A percentile compares a stretch with the other conserved stretches of the same genome.
Evolutionary conservation across 2,888 invertebrate genomes (phyloP).

Genomic region (Campoplex nolae): DNA sequence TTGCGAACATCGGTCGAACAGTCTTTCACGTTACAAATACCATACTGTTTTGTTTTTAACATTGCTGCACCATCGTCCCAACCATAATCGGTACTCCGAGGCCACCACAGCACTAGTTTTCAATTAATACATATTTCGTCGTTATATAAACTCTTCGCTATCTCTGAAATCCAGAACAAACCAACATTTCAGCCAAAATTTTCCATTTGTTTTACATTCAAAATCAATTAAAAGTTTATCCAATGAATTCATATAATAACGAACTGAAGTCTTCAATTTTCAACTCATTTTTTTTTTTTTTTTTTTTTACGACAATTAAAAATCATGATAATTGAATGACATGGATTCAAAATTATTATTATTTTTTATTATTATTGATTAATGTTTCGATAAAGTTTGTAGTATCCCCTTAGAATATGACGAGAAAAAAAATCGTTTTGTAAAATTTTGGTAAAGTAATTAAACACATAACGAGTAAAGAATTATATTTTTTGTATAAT

Average conservation of each 20-base stretch:
- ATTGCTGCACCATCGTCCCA: slow-evolving; percentile 34
- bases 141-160: not conserved
- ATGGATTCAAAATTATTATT: too few species aligned
- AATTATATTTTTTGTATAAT: not conserved
- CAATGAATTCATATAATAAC: not conserved
- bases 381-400: too few species aligned
- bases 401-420: too few species aligned
- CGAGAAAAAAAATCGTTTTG: not conserved
- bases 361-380: too few species aligned
- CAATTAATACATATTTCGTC: not conserved
- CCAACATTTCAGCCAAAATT: not conserved
- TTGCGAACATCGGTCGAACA: slow-evolving; percentile 14
- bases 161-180: not conserved
- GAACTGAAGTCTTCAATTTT: not conserved
- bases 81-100: slow-evolving; percentile 19
- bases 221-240: not conserved
- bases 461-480: not conserved
- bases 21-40: not conserved
- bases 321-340: not conserved
- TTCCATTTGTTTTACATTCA: not conserved
- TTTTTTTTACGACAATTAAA: too few species aligned
- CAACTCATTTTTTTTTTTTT: not conserved
- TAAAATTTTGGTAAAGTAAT: too few species aligned
- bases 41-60: slow-evolving; percentile 22
- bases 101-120: not conserved